Evolutionary conservation across 2,888 invertebrate genomes (phyloP).

Genomic region (Amphipoea lucens): DNA sequence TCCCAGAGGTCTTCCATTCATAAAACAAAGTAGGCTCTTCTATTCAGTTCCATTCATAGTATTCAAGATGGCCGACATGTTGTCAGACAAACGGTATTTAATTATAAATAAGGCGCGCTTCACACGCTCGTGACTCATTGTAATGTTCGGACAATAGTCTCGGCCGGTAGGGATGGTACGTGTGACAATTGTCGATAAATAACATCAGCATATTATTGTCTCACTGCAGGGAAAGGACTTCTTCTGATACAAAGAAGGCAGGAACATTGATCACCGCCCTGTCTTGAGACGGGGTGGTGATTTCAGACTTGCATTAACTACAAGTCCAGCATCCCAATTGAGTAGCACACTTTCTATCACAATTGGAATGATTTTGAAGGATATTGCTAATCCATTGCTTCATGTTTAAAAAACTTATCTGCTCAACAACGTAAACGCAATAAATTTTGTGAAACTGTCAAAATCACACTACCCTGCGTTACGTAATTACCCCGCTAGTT

Average conservation of each 20-base stretch:
- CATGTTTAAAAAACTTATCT: background rate
- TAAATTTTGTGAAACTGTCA: background rate
- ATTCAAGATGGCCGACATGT: constrained; percentile 47
- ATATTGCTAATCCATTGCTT: too few relatives aligned
- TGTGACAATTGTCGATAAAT: constrained; percentile 54
- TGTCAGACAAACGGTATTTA: constrained; percentile 65
- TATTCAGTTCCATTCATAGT: constrained; percentile 49
- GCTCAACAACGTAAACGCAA: background rate
- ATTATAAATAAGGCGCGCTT: constrained; percentile 66
- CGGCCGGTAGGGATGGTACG: constrained; percentile 31
- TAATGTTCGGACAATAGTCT: constrained; percentile 63
- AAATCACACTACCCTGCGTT: background rate
- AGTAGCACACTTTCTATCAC: too few relatives aligned
- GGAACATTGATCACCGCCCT: background rate
- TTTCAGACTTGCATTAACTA: background rate
- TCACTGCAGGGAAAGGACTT: background rate
- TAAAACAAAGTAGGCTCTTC: constrained; percentile 39
- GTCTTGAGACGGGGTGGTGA: background rate
- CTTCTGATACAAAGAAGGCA: background rate
- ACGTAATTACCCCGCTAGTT: background rate
- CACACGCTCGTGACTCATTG: constrained; percentile 62
- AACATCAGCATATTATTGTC: too few relatives aligned
- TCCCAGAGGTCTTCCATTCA: constrained; percentile 26
- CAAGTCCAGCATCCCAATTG: background rate
- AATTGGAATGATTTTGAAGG: background rate